Evolutionary conservation across 2,888 invertebrate genomes (phyloP), one percentile per base, ranked within the genome.

Genomic region (Agriopis aurantiaria): DNA sequence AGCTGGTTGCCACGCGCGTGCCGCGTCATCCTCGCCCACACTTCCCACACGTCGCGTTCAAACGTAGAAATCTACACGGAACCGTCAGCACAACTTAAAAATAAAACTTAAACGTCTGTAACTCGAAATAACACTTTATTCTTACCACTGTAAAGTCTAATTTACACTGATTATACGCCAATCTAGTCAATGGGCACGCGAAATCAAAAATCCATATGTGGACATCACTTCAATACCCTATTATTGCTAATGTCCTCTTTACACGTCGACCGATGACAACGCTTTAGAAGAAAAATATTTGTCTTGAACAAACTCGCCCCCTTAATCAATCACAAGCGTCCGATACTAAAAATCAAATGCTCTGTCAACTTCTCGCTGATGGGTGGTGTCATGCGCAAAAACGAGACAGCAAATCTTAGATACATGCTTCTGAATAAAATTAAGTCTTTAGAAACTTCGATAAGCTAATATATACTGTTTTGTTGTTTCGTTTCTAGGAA

Each of bases 41-140:
- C 62, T 58, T 65, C 48, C 60, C 66, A 64, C 68, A 74, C 73
- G 69, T 74, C 73, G 75, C 65, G 58, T 55, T 23, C 17, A 40
- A 45, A 57, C 69, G 65, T 58, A 72, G 66, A 76, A 76, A 74
- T 75, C 77, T 75, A 77, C 65, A 74, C 73, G 69, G 72, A 76
- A 53, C 62, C 62, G 72, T 80, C 79, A 77, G 79, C 81, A 79
- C 79, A 76, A 79, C 79, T 79, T 79, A 78, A 71, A 75, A 68
- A 58, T 69, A 72, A 71, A 81, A 83, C 81, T 80, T 79, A 82
- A 81, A 79, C 75, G 74, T 76, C 80, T 65, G 80, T 81, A 85
- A 86, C 85, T 84, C 83, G 82, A 85, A 83, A 84, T 81, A 82
- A 86, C 87, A 87, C 87, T 88, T 84, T 86, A 85, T 79, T 77